Evolutionary conservation across 2,888 invertebrate species (phyloP), one percentile per base, ranked within the genome.

Genomic region (Drosophila rubida): DNA sequence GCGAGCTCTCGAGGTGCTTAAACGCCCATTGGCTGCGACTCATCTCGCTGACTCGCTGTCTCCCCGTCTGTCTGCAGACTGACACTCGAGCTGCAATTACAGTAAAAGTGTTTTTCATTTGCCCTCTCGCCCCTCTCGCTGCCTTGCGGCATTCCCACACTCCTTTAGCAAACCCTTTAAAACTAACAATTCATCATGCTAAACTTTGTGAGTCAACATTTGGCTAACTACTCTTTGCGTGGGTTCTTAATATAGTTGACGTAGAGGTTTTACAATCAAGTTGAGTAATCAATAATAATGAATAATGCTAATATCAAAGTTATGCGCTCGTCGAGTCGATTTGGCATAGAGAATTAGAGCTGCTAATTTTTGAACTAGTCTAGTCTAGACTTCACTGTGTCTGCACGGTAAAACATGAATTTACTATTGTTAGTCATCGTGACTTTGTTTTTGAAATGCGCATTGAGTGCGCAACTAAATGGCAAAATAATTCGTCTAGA

Each of bases 1-100:
- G 63, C 63, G 50, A 72, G 63, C 63, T 63, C 64, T 50, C 66
- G 57, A 66, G 67, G 46, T 53, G 59, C 32, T 59, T 53, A 54
- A 67, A 53, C 42, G 67, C 62, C 64, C 67, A 50, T 50, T 64
- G 53, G 75, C 41, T 55, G 48, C 54, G 48, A 51, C 14, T 45
- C 54, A 66, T 32, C 58, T 55, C 14, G 25, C 39, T 41, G 51
- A 30, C 48, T 48, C 11, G 30, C 50, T 25, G 60, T 16, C 57
- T 48, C 41, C 49, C 58, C 49, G 14, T 13, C 30, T 50, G 61
- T 37, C 53, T 51, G 37, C 41, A 32, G 23, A 30, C 59, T 32
- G 76, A 68, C 68, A 79, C 51, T 59, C 63, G 72, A 79, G 80
- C 66, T 59, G 69, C 39, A 75, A 75, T 74, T 62, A 45, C 48